Evolutionary conservation across 2,888 invertebrate genomes (phyloP), one percentile per base, ranked within the genome.

Genomic region (Heteromyza rotundicornis): DNA sequence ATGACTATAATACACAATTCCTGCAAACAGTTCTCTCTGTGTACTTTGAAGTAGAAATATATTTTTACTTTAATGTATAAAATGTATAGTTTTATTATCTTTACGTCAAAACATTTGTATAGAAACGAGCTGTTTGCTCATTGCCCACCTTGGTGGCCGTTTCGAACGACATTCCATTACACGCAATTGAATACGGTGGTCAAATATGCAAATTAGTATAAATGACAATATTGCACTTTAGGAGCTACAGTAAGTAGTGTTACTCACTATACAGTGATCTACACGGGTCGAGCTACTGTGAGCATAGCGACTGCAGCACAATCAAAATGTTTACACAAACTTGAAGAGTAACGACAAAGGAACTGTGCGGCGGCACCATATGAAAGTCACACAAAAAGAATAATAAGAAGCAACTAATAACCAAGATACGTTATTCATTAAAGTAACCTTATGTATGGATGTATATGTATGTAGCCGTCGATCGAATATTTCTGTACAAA

Each of bases 121-220:
- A 40, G 22, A 10, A 40, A 44, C 40, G 56, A 40, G 40, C n/a
- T 10, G 3, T 12, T 5, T 40, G 40, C 40, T 40, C 40, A 40
- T 10, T 40, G 40, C 12, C 64, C 56, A 56, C 70, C 70, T 74
- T 75, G 75, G 75, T 75, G 77, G 75, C 74, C 76, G 76, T 76
- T 75, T 72, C 66, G 69, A 70, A 70, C 68, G 71, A 73, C 68
- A 72, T 73, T 73, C 19, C 49, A 54, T 19, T 54, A 12, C 49
- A 54, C 12, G 8, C 7, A 16, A 7, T 40, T 40, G 14, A 20
- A 51, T 16, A n/a, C 70, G 70, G 72, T 72, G 69, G 64, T 75
- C 72, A 72, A 73, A 74, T 74, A 74, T 74, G 76, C 75, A 74
- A 74, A 74, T 74, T 73, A 71, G 72, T 67, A 36, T 60, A 63